These are phyloP conservation scores for Ploceus nigricollis DNA, from an alignment of 2,113 vertebrate species.

Conservation along the genomic window DNA sequence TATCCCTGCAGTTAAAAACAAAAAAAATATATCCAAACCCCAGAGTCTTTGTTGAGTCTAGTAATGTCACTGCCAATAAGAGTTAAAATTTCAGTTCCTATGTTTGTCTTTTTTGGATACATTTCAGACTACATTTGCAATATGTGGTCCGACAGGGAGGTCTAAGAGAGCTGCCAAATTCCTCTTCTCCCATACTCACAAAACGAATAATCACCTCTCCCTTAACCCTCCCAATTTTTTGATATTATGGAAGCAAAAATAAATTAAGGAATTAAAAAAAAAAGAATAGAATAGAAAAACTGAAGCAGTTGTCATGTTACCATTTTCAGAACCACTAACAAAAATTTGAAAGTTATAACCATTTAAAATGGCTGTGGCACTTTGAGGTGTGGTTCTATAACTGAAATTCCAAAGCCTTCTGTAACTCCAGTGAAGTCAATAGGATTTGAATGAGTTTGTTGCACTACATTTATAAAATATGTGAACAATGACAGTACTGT, in stretches of 20 bases:
- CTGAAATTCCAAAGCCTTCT: neutral
- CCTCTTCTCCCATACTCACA: neutral
- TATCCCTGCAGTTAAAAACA: neutral
- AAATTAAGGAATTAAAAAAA: neutral
- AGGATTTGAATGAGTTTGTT: neutral
- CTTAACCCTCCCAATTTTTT: neutral
- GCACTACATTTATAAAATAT: neutral
- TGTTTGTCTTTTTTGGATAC: conserved; percentile 40
- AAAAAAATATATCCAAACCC: conserved; percentile 5
- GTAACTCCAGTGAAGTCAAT: neutral
- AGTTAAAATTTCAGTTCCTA: conserved; percentile 40
- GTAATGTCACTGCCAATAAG: conserved; percentile 7
- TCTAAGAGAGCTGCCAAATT: conserved; percentile 22
- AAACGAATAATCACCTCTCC: neutral
- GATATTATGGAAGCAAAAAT: neutral
- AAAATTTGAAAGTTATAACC: neutral
- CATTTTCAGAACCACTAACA: neutral
- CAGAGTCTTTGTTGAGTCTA: conserved; percentile 36
- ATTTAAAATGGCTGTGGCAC: neutral
- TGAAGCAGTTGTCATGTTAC: neutral
- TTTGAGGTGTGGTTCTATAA: neutral
- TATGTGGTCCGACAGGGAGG: conserved; percentile 3
- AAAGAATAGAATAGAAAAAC: neutral
- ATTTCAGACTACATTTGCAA: conserved; percentile 43
- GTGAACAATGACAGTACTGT: neutral